A percentile compares a stretch with the other conserved stretches of the same genome.
These are phyloP conservation scores for Hipposideros larvatus DNA, from an alignment of 2,797 vertebrate species.

Conservation along the genomic window DNA sequence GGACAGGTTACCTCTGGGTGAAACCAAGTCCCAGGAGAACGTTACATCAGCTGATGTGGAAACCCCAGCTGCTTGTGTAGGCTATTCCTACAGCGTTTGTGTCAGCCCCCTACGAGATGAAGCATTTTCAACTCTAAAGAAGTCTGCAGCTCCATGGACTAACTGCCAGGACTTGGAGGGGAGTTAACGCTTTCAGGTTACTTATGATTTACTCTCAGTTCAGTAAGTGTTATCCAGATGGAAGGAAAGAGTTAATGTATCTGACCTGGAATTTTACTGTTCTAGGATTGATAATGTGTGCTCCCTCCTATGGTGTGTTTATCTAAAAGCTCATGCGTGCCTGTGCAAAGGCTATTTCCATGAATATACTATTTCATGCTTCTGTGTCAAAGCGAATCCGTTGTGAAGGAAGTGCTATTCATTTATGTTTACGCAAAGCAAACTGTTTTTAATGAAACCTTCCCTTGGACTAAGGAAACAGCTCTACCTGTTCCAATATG, in stretches of 20 bases:
- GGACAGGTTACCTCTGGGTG: neutral
- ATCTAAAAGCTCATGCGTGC: neutral
- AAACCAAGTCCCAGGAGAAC: neutral
- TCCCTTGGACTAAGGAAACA: conserved; percentile 49
- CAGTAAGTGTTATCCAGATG: neutral
- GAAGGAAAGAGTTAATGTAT: neutral
- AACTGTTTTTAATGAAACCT: conserved; percentile 52
- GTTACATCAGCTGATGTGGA: neutral
- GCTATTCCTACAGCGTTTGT: neutral
- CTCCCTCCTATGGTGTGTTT: neutral
- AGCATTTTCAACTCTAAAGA: neutral
- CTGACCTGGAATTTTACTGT: neutral
- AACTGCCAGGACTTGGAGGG: neutral
- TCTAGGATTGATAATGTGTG: neutral
- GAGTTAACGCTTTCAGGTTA: neutral
- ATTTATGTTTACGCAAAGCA: neutral
- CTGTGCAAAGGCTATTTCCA: neutral
- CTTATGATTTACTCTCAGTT: neutral
- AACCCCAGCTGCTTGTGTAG: neutral
- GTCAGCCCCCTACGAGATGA: neutral
- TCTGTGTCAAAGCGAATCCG: neutral
- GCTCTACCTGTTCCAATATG: neutral
- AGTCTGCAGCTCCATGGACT: neutral
- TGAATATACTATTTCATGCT: neutral
- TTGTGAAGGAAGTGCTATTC: conserved; percentile 2